Base-by-base conservation (phyloP, 2,113 vertebrate species). In the Agapornis roseicollis region DNA sequence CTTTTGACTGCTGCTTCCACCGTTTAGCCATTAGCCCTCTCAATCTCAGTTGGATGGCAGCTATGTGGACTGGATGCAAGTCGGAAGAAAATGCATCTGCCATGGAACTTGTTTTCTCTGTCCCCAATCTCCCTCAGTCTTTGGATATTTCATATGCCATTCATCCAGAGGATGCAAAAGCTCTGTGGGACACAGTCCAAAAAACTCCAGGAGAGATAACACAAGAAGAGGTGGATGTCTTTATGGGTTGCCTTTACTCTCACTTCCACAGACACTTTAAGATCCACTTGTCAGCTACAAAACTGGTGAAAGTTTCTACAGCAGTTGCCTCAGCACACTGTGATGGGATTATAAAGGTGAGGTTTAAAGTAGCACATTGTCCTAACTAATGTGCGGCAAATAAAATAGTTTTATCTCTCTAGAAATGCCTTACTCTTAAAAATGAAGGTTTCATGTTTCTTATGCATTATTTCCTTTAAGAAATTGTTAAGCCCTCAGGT, bases 231-330 rank as follows among this genome's bases (percentile, higher is more conserved):
- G 99, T 99, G 80, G 97, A 96, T 61, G 47, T 97, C 31, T 99
- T 99, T 94, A 98, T 99, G 96, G 97, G 98, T 55, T 98, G 98
- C 49, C 98, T 99, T 72, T 98, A 98, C 80, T 97, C 97, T 52
- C 99, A 99, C 94, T 99, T 99, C 90, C 98, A 99, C 96, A 98
- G 99, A 91, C 99, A 99, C 96, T 99, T 99, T 94, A 98, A 97
- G 96, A 98, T 99, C 95, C 97, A 98, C 77, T 97, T 99, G 72
- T 98, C 99, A 39, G 98, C 99, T 7, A 98, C 98, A 39, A 98
- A 64, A 84, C 96, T 99, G 60, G 97, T 96, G 42, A 98, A 98
- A 83, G 98, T 99, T 72, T 98, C 99, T 31, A 99, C 99, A 4
- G 96, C 98, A 4, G 87, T 99, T 94, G 99, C 98, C 61, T 98